A percentile compares a stretch with the other conserved stretches of the same genome.
phyloP scores from a whole-genome alignment of 2,113 vertebrate genomes.

The Ancistrus triradiatus region DNA sequence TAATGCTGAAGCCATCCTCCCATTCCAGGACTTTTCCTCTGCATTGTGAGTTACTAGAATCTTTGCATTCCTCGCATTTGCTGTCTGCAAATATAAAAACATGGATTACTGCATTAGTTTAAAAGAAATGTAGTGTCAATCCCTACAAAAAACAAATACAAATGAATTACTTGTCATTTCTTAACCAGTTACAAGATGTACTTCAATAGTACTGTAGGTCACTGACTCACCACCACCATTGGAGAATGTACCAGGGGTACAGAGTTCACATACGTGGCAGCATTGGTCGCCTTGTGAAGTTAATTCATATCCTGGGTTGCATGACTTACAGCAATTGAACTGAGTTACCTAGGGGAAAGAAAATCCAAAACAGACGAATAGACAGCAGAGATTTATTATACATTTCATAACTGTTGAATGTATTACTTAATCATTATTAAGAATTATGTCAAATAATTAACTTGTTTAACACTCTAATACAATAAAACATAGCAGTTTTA shows the following conservation, averaged over 20 bases:
- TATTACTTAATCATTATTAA: too few species aligned
- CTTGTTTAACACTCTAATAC: too few species aligned
- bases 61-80: neutral
- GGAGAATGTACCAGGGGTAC: conserved; percentile 36
- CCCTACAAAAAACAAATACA: too few species aligned
- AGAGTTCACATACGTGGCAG: conserved; percentile 43
- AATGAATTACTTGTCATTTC: neutral
- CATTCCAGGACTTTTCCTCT: conserved; percentile 59
- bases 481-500: neutral
- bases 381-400: too few species aligned
- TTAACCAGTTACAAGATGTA: too few species aligned
- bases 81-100: neutral
- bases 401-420: too few species aligned
- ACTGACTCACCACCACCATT: conserved; percentile 25
- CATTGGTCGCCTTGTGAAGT: neutral
- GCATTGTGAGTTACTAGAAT: neutral
- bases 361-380: too few species aligned
- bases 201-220: neutral
- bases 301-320: conserved; percentile 42
- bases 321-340: conserved; percentile 54
- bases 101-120: neutral
- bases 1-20: conserved; percentile 64
- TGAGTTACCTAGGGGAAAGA: conserved; percentile 14
- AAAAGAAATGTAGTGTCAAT: too few species aligned
- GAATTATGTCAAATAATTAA: too few species aligned